Evolutionary conservation across 2,888 invertebrate species (phyloP), one percentile per base, ranked within the genome.

Genomic region (Parascotia fuliginaria): DNA sequence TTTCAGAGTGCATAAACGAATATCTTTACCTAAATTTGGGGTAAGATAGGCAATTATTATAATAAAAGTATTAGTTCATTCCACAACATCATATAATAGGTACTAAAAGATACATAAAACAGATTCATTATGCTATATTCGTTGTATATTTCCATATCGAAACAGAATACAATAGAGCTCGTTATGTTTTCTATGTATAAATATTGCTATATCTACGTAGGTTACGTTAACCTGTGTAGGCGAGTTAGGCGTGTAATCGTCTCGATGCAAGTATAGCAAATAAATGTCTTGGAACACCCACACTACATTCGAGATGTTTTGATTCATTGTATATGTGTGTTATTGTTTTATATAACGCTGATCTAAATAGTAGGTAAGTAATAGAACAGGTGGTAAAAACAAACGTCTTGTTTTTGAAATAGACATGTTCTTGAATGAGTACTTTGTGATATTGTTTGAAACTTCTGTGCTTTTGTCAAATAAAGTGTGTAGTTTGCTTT

Each of bases 241-340:
- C 50, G 62, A 50, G 40, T 49, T 52, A 63, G 50, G 48, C 52
- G 57, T 56, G 56, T 50, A 68, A 55, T 63, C 50, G 45, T 40
- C 32, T 37, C 42, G 49, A 46, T 56, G 46, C 58, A 50, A 53
- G 61, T 61, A 68, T 50, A 61, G 46, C 59, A 55, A 48, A 63
- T 66, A 65, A 55, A 60, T 61, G 59, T 60, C 40, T 55, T 56
- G 42, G 19, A 39, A 45, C 63, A 46, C 70, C 70, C 63, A 72
- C 61, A 42, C 52, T 42, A 41, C 39, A 58, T 34, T 59, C 37
- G 49, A 53, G 50, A 50, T 45, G 45, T 42, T 44, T 55, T 66
- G 47, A 45, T n/a, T n/a, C n/a, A n/a, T n/a, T n/a, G n/a, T n/a
- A n/a, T n/a, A 39, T 29, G n/a, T 46, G 31, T 36, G 15, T 9